Evolutionary conservation across 2,888 invertebrate species (phyloP).

Genomic region (Cheilosia urbana): DNA sequence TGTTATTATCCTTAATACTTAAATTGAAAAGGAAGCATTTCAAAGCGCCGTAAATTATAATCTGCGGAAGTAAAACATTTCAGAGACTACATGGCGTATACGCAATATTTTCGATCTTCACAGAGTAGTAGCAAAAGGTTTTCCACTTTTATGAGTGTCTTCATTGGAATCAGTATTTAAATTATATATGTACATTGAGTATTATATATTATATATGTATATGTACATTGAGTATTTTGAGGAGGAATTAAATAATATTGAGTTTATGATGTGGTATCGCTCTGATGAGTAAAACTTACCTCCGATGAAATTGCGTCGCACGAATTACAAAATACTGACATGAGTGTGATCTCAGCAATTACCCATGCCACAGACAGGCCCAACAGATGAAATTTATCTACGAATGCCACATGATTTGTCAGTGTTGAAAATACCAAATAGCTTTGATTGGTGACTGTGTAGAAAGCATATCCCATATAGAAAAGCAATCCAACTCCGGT

Average conservation of each 20-base stretch:
- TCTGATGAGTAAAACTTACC: constrained; percentile 69
- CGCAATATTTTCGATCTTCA: not conserved
- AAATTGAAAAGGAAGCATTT: no score
- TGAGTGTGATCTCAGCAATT: constrained; percentile 77
- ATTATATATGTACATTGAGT: no score
- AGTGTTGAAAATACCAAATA: constrained; percentile 79
- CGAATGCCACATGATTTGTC: constrained; percentile 73
- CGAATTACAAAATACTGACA: constrained; percentile 79
- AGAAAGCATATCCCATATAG: constrained; percentile 80
- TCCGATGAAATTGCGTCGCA: constrained; percentile 79
- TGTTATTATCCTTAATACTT: no score
- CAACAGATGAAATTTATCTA: constrained; percentile 77
- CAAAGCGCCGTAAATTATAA: no score
- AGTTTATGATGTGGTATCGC: no score
- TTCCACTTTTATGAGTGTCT: no score
- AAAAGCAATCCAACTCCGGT: constrained; percentile 79
- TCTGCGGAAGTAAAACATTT: no score
- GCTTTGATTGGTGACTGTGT: constrained; percentile 81
- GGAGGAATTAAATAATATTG: no score
- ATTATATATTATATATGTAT: no score
- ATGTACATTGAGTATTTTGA: no score
- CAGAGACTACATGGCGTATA: not conserved
- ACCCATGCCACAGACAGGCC: constrained; percentile 79
- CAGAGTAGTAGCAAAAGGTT: no score
- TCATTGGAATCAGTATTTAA: no score